Percentiles rank a stretch among this genome's conserved stretches.
phyloP scores from a whole-genome alignment of 2,888 invertebrate species.

The Agonopterix alstromeriana region DNA sequence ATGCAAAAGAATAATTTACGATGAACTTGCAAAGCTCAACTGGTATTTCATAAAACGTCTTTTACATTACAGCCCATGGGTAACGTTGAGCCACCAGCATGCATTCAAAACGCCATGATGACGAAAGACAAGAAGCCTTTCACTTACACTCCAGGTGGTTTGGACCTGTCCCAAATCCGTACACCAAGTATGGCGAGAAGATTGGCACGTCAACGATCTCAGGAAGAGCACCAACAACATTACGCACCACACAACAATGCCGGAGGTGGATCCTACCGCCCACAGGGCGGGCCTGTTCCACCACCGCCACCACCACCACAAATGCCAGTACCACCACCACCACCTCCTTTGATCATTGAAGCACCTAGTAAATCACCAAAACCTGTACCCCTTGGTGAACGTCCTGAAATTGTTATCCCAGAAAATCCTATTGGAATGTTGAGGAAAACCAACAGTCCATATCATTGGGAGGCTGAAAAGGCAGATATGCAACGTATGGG shows the following conservation, averaged over 20 bases:
- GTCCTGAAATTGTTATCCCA: conserved; percentile 86
- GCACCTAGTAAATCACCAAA: conserved; percentile 70
- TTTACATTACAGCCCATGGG: conserved; percentile 61
- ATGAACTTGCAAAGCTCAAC: not conserved
- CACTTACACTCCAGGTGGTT: conserved; percentile 96
- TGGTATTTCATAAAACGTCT: not conserved
- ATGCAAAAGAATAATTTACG: not conserved
- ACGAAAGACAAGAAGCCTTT: conserved; percentile 97
- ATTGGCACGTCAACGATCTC: conserved; percentile 79
- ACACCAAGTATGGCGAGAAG: conserved; percentile 93
- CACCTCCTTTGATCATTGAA: conserved; percentile 75
- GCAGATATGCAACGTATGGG: conserved; percentile 73
- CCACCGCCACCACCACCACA: conserved; percentile 67
- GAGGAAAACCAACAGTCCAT: conserved; percentile 82
- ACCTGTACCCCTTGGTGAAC: conserved; percentile 73
- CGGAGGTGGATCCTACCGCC: conserved; percentile 40
- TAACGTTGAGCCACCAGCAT: conserved; percentile 85
- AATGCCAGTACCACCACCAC: conserved; percentile 73
- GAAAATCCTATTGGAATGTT: conserved; percentile 83
- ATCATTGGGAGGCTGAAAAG: conserved; percentile 79
- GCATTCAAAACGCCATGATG: conserved; percentile 96
- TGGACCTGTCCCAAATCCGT: conserved; percentile 92
- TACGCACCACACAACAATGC: conserved; percentile 31
- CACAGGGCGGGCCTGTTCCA: conserved; percentile 56
- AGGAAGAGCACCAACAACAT: conserved; percentile 72